Conservation (phyloP, 2,113 vertebrate genomes). For the Neodontobutis hainanensis region DNA sequence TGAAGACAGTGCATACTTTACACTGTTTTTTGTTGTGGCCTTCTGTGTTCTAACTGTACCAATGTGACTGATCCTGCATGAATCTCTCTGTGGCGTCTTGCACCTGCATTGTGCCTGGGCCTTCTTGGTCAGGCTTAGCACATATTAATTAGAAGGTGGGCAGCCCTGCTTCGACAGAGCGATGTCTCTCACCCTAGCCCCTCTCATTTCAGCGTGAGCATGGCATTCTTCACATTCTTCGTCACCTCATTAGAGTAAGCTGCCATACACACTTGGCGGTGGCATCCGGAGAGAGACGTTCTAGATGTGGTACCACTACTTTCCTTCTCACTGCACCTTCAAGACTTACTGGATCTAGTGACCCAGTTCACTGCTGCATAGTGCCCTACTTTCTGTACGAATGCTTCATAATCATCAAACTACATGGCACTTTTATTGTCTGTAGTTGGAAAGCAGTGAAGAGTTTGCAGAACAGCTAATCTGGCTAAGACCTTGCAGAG, state of each 20-base stretch:
- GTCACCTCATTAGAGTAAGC: conserved; percentile 77
- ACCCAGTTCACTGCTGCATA: conserved; percentile 42
- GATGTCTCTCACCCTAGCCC: conserved; percentile 60
- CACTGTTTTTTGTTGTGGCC: not conserved
- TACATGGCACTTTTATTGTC: conserved; percentile 48
- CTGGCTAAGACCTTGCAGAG: conserved; percentile 37
- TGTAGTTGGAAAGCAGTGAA: conserved; percentile 26
- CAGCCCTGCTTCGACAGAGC: conserved; percentile 48
- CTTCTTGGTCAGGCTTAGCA: conserved; percentile 56
- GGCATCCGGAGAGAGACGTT: conserved; percentile 47
- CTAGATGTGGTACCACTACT: conserved; percentile 29
- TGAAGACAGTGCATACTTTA: not conserved
- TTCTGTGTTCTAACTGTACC: not conserved
- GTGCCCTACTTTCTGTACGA: conserved; percentile 61
- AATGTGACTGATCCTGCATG: conserved; percentile 32
- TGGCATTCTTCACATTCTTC: conserved; percentile 80
- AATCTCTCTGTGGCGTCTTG: conserved; percentile 29
- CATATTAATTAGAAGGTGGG: conserved; percentile 73
- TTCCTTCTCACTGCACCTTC: conserved; percentile 19
- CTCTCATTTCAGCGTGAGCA: conserved; percentile 72
- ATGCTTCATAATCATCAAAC: conserved; percentile 48
- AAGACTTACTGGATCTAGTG: conserved; percentile 41
- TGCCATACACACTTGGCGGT: conserved; percentile 57
- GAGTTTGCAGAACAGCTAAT: conserved; percentile 21
- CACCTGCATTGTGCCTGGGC: conserved; percentile 25